phyloP scores from a whole-genome alignment of 2,113 vertebrate genomes.

The Upupa epops region DNA sequence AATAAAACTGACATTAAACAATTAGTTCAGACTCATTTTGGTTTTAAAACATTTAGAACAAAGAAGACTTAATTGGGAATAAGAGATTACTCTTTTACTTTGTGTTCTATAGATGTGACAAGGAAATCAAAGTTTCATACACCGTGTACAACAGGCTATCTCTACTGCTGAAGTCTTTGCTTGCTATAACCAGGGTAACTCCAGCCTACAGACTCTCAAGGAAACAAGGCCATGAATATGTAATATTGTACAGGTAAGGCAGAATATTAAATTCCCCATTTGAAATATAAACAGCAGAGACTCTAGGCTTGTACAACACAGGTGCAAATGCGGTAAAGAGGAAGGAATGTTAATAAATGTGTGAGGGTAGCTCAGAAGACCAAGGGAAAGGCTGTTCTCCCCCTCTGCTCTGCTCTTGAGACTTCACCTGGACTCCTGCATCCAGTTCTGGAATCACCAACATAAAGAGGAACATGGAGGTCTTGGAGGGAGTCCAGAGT shows the following conservation, averaged over 20 bases:
- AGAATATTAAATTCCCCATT: background rate
- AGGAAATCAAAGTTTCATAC: slow-evolving; percentile 98
- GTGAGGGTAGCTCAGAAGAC: no score
- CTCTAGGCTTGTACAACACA: background rate
- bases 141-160: slow-evolving; percentile 98
- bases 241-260: slow-evolving; percentile 94
- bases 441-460: no score
- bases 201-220: slow-evolving; percentile 96
- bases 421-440: no score
- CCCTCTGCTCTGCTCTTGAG: no score
- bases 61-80: background rate
- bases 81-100: background rate
- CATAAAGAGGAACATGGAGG: no score
- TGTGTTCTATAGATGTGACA: slow-evolving; percentile 87
- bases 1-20: background rate
- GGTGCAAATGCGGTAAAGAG: background rate
- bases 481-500: no score
- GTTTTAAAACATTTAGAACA: background rate
- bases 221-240: slow-evolving; percentile 97
- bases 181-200: slow-evolving; percentile 96
- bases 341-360: background rate
- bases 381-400: no score
- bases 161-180: slow-evolving; percentile 93
- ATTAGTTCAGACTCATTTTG: background rate
- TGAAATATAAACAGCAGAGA: background rate